Conservation (phyloP, 2,888 invertebrate species). For the Drosophila diplacantha region DNA sequence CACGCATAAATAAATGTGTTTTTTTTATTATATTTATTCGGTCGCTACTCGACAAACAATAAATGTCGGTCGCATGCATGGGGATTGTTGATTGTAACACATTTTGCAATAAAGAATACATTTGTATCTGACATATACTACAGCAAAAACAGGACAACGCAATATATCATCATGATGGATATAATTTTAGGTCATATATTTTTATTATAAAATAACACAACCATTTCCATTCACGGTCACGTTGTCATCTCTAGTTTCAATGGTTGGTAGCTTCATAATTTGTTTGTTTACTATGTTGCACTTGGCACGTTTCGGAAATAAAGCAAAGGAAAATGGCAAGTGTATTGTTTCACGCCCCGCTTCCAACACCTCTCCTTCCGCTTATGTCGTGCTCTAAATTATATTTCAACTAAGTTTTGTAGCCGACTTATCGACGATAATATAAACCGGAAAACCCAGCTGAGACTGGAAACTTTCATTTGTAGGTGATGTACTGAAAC, state of each 20-base stretch:
- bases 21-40: constrained; percentile 43
- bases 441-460: constrained; percentile 9
- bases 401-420: constrained; percentile 15
- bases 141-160: constrained; percentile 41
- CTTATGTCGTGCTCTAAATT: constrained; percentile 3
- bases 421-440: constrained; percentile 36
- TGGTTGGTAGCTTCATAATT: constrained; percentile 26
- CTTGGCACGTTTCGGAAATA: constrained; percentile 65
- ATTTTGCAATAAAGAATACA: constrained; percentile 53
- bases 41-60: constrained; percentile 37
- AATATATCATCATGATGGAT: constrained; percentile 17
- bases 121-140: constrained; percentile 58
- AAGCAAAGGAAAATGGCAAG: constrained; percentile 42
- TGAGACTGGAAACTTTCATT: constrained; percentile 5
- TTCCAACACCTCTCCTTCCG: background rate
- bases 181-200: constrained; percentile 7
- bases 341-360: constrained; percentile 14
- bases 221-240: constrained; percentile 7
- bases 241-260: constrained; percentile 30
- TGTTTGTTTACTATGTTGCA: constrained; percentile 50
- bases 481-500: background rate
- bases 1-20: constrained; percentile 28
- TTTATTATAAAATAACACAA: constrained; percentile 15
- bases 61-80: constrained; percentile 53
- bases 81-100: constrained; percentile 56